Percentiles rank a stretch among this genome's conserved stretches.
These are phyloP conservation scores for Agrotis segetum DNA, from an alignment of 2,888 invertebrate genomes.

Conservation along the genomic window DNA sequence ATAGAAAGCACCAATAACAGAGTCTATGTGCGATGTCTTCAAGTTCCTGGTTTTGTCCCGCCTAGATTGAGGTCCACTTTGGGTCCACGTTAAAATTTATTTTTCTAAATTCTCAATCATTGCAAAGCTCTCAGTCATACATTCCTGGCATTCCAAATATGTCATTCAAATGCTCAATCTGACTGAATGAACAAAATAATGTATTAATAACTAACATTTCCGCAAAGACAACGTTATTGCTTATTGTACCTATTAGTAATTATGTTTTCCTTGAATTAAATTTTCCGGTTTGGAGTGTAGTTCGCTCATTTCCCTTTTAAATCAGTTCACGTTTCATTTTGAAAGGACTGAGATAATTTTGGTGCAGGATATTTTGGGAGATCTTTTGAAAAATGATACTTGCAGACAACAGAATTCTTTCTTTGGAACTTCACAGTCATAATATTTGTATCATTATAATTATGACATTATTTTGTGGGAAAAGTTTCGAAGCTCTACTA, in stretches of 20 bases:
- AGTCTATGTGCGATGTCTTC: no score
- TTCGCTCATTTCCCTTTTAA: not conserved
- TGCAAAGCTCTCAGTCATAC: no score
- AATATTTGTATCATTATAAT: not conserved
- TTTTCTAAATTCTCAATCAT: no score
- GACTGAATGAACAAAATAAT: not conserved
- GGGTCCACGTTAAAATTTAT: no score
- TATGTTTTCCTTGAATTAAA: conserved; percentile 16
- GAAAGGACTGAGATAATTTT: not conserved
- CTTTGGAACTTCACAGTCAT: not conserved
- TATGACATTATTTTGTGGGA: not conserved
- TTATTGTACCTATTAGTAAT: not conserved
- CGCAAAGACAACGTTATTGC: conserved; percentile 5
- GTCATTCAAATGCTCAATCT: no score
- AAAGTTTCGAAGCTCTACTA: not conserved
- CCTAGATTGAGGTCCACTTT: no score
- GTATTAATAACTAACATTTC: conserved; percentile 16
- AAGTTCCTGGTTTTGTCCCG: no score
- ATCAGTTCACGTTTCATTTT: not conserved
- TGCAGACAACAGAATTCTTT: not conserved
- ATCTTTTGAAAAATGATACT: not conserved
- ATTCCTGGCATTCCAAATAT: no score
- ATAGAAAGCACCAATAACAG: no score
- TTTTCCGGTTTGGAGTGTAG: conserved; percentile 5
- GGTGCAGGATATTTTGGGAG: not conserved